Evolutionary conservation across 1,140 invertebrate genomes (phyloP).

Genomic region (Brachionus plicatilis): DNA sequence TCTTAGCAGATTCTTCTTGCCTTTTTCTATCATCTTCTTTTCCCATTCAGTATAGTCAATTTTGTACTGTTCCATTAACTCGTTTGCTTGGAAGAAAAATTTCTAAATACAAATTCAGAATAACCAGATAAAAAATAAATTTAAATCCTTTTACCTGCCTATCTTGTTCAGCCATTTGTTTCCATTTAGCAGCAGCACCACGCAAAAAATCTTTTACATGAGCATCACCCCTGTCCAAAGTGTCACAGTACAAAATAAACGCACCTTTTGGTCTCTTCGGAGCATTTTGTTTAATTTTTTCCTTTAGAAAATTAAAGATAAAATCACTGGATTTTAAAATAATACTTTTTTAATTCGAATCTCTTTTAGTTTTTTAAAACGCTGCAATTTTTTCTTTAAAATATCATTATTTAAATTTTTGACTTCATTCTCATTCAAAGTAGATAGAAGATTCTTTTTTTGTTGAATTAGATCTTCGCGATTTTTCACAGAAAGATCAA

Average conservation of each 20-base stretch:
- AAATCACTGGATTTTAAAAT: background rate
- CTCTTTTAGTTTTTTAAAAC: background rate
- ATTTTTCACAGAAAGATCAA: background rate
- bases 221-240: constrained; percentile 8
- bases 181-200: constrained; percentile 19
- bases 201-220: background rate
- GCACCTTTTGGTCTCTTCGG: constrained; percentile 1
- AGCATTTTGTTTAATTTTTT: background rate
- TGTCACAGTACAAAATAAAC: background rate
- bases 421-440: background rate
- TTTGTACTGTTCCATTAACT: background rate
- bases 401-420: background rate
- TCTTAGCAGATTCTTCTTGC: background rate
- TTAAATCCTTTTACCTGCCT: background rate
- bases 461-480: background rate
- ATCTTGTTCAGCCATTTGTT: background rate
- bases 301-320: background rate
- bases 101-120: background rate
- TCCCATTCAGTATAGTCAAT: background rate
- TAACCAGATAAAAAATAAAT: background rate
- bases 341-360: background rate
- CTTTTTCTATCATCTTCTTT: background rate
- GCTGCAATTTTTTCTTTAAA: background rate
- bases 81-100: background rate
- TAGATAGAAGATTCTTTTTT: background rate